Base-by-base conservation (phyloP, 2,113 vertebrate species). In the Tragelaphus buxtoni region DNA sequence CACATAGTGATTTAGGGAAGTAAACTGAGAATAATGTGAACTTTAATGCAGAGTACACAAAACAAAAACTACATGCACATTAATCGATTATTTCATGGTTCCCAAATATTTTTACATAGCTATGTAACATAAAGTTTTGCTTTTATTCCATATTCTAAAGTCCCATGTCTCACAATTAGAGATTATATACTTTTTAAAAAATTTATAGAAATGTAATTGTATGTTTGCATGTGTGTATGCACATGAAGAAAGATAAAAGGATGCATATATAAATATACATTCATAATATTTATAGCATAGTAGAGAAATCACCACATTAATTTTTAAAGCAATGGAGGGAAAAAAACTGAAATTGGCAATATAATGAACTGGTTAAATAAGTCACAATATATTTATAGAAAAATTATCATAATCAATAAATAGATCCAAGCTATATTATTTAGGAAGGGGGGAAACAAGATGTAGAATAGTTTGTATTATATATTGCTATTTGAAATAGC, bases 1-100 rank as follows among this genome's bases (percentile, higher is more conserved):
- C 22, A 85, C 83, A 89, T 96, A 88, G 98, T 93, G 94, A 97
- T 95, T 97, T 94, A 58, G 95, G 77, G 22, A 74, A 94, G 24
- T 12, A 89, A 35, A 83, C 51, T 93, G 97, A 86, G 87, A 93
- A 90, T 32, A 91, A 4, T 14, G 24, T 51, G 95, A 98, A 98
- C 95, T 97, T 97, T 35, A 94, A 26, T 94, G 97, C 93, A 90
- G 49, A 3, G 32, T 77, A 83, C 13, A 77, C 93, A 91, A 90
- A 95, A 90, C 26, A 83, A 91, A 95, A 91, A 84, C 35, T 32
- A 76, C 74, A 51, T 35, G 13, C n/a, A 94, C 7, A 45, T 12
- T 72, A 28, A 77, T 88, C 1, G 0, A 42, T 91, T 95, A 69
- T 39, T 90, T 86, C 17, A 86, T 55, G 3, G 14, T 24, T 92